Base-by-base conservation (phyloP, 2,797 vertebrate species). In the Tragopan temminckii region DNA sequence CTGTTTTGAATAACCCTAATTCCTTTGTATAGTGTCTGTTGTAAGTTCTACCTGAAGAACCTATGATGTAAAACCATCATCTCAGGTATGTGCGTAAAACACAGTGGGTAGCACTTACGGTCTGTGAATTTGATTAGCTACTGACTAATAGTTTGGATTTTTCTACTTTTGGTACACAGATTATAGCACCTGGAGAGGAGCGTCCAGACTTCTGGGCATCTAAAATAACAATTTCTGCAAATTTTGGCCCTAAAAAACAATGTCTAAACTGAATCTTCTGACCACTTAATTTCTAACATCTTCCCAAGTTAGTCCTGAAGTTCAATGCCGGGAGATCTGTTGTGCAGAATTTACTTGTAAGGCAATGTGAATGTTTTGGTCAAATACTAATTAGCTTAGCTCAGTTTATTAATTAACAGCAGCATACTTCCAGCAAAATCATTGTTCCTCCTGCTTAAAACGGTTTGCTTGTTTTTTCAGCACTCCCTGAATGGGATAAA, bases 401-500 rank as follows among this genome's bases (percentile, higher is more conserved):
- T 83, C 29, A 18, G 38, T 59, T 81, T 40, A 12, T 89, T 92
- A 80, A 89, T 93, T 88, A 88, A 90, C 45, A 57, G 42, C 59
- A 76, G 18, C 19, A 46, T 50, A 80, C 18, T 62, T 94, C n/a
- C 69, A 80, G 62, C 2, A 0, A 57, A 80, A 81, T 38, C 1
- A 11, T 20, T 81, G 31, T 53, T 90, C 80, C 46, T 71, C 24
- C 23, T 74, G 33, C 46, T 93, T 57, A 89, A 91, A 90, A 90
- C 42, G 35, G 5, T 80, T 94, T 94, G 43, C 31, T 23, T 94
- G 29, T 91, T 85, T 81, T 88, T 85, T 83, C 98, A 97, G 98
- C 98, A 85, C 98, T 98, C 86, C 98, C 98, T 59, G 98, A 99
- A 75, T 99, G 98, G 98, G 97, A 98, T 12, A 98, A 98, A 91